Conservation (phyloP, 2,888 invertebrate species). For the Napeogenes sylphis region DNA sequence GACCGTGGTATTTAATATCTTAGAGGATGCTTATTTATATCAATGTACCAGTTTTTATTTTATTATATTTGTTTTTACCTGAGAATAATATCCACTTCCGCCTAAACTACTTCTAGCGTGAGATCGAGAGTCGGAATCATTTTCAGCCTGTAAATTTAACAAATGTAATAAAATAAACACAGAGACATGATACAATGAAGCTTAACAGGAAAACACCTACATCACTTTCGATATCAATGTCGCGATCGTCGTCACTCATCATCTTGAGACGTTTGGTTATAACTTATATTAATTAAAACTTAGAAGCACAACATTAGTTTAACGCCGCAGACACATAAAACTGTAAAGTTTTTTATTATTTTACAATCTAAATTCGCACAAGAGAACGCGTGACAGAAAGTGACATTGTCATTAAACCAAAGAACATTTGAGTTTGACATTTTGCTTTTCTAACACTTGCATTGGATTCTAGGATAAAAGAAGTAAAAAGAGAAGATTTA, state of each 20-base stretch:
- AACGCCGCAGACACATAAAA: constrained; percentile 16
- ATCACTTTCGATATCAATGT: constrained; percentile 97
- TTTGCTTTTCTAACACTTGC: background rate
- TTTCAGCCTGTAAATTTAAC: constrained; percentile 81
- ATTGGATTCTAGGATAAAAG: background rate
- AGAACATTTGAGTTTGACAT: constrained; percentile 11
- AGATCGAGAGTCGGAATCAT: constrained; percentile 85
- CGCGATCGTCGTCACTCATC: constrained; percentile 97
- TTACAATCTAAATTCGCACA: constrained; percentile 31
- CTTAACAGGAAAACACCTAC: constrained; percentile 78
- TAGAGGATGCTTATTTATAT: background rate
- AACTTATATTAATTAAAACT: constrained; percentile 18
- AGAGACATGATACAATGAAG: constrained; percentile 32
- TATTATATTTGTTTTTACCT: constrained; percentile 67
- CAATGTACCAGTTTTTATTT: constrained; percentile 6
- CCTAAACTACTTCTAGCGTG: constrained; percentile 81
- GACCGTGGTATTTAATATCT: background rate
- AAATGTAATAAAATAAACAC: constrained; percentile 40
- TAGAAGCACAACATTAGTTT: constrained; percentile 23
- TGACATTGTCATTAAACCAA: constrained; percentile 35
- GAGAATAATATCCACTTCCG: constrained; percentile 84
- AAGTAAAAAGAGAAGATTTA: background rate
- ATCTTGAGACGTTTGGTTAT: constrained; percentile 35
- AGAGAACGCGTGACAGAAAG: constrained; percentile 49
- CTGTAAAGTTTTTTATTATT: constrained; percentile 27